Evolutionary conservation across 1,140 invertebrate genomes (phyloP), one percentile per base, ranked within the genome.

Genomic region (Kradibia gibbosae): DNA sequence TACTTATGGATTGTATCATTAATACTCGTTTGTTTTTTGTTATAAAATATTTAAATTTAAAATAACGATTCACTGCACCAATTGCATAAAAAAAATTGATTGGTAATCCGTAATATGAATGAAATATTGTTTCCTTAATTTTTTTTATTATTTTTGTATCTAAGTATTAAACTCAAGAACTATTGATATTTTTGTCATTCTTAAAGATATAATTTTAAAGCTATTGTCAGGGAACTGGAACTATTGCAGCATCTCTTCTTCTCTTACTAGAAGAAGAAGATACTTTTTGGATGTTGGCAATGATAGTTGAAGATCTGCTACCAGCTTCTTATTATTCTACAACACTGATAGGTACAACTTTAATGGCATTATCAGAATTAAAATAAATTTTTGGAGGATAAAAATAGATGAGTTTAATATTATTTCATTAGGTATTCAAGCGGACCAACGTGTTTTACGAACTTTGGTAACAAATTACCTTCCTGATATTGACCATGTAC

Each of bases 261-360:
- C 92, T 99, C 0, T 94, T 99, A 73, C 94, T 99, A 92, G 98
- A 99, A 92, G 99, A 99, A 93, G 99, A 99, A 92, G 98, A 99
- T 92, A 95, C 97, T 72, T 99, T 99, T 93, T 99, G 99, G 99
- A 96, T 99, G 91, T 97, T 99, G 96, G 96, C 97, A 86, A 96
- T 97, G 20, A 98, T 99, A 86, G 97, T 99, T 15, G 98, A 99
- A 94, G 98, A 99, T 92, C 92, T 99, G 25, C 92, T 99, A 79
- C 99, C 99, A 76, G 97, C 98, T 77, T 98, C 98, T 8, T 99
- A 99, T 92, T 99, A 99, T 91, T 98, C 97, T 70, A 97, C 97
- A 80, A 98, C 97, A 50, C 93, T 99, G 34, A 94, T 99, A 88
- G 98, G 98, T 93, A 91, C 78, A 28, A 78, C 77, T 74, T 72